phyloP scores from a whole-genome alignment of 2,113 vertebrate species.

The Aspidoscelis tigris region DNA sequence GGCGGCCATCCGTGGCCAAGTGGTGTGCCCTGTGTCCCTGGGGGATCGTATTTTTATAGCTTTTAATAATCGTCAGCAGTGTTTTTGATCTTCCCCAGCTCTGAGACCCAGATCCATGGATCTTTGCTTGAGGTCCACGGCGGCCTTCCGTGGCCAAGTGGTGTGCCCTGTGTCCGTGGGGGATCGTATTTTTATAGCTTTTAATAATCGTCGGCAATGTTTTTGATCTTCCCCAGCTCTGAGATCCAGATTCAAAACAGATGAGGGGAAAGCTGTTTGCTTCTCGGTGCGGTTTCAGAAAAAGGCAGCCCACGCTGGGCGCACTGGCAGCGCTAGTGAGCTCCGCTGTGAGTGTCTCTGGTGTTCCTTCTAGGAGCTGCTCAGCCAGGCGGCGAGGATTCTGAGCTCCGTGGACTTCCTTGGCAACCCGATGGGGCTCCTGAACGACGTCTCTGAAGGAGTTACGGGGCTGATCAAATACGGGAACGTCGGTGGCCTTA shows the following conservation, averaged over 20 bases:
- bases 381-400: slow-evolving; percentile 96
- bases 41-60: background rate
- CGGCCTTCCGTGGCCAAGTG: background rate
- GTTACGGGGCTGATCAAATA: slow-evolving; percentile 93
- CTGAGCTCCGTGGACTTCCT: slow-evolving; percentile 97
- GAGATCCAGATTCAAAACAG: background rate
- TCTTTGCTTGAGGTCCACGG: background rate
- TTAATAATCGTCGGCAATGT: background rate
- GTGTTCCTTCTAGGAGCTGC: slow-evolving; percentile 84
- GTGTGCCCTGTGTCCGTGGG: no score
- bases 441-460: slow-evolving; percentile 95
- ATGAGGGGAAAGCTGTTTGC: background rate
- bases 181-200: background rate
- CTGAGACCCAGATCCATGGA: background rate
- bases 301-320: background rate
- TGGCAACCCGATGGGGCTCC: slow-evolving; percentile 95
- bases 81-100: background rate
- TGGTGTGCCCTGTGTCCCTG: no score
- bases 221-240: background rate
- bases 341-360: background rate
- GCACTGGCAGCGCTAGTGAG: background rate
- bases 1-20: background rate
- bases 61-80: background rate
- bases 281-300: no score
- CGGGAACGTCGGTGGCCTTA: slow-evolving; percentile 94